Evolutionary conservation across 2,888 invertebrate species (phyloP).

Genomic region (Hemicrepidius hirtus): DNA sequence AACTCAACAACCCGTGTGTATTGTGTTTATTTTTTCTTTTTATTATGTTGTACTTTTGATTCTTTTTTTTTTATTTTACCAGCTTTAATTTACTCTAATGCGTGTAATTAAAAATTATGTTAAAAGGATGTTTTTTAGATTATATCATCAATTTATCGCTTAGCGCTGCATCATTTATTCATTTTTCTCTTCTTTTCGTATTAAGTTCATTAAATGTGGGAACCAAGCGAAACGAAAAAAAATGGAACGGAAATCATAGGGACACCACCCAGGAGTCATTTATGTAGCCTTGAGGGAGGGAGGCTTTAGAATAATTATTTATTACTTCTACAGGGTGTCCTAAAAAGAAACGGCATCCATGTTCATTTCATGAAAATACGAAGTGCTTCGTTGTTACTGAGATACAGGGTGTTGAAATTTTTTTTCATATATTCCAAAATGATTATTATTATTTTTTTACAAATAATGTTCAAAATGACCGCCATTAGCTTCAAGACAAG

Average conservation of each 20-base stretch:
- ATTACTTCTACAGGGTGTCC: too few species aligned
- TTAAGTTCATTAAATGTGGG: conserved; percentile 37
- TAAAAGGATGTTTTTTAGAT: conserved; percentile 51
- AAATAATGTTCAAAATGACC: too few species aligned
- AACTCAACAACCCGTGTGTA: conserved; percentile 42
- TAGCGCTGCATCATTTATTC: conserved; percentile 37
- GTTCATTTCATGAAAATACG: too few species aligned
- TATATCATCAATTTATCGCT: conserved; percentile 56
- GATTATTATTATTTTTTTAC: too few species aligned
- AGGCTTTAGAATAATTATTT: too few species aligned
- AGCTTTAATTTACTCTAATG: conserved; percentile 54
- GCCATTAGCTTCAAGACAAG: too few species aligned
- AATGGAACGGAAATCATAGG: conserved; percentile 35
- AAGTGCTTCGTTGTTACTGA: too few species aligned
- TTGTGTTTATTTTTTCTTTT: conserved; percentile 41
- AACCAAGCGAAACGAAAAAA: conserved; percentile 30
- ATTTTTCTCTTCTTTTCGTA: conserved; percentile 38
- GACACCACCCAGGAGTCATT: too few species aligned
- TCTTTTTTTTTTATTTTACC: conserved; percentile 22
- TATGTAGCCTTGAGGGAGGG: too few species aligned
- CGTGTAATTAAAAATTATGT: conserved; percentile 58
- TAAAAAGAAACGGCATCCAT: too few species aligned
- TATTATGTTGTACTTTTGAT: background rate
- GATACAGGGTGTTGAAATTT: too few species aligned
- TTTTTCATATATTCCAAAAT: too few species aligned